phyloP scores from a whole-genome alignment of 2,113 vertebrate genomes.

The Paracanthobrama guichenoti region DNA sequence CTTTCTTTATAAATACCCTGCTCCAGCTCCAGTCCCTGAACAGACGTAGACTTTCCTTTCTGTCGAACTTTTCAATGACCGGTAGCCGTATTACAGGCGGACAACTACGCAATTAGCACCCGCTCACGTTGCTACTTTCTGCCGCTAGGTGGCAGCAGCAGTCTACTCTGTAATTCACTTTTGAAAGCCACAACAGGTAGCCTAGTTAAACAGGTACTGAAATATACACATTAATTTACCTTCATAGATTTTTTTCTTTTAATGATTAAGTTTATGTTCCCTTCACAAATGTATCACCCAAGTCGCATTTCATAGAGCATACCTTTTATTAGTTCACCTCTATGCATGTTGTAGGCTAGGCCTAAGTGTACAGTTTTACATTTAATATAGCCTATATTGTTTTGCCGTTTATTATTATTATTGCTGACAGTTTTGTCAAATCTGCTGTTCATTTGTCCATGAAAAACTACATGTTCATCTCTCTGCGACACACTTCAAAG shows the following conservation, averaged over 20 bases:
- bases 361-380: background rate
- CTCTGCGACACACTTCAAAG: conserved; percentile 47
- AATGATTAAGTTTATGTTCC: background rate
- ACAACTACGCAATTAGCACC: too few relatives aligned
- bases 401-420: background rate
- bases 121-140: background rate
- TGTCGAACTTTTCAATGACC: background rate
- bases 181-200: conserved; percentile 27
- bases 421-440: conserved; percentile 10
- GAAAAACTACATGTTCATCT: conserved; percentile 17
- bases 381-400: background rate
- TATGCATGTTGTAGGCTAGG: background rate
- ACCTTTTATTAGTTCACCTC: background rate
- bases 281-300: background rate
- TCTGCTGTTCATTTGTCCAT: background rate
- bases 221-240: background rate
- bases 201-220: background rate
- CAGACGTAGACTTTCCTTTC: background rate
- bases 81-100: background rate
- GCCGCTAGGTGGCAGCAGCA: background rate
- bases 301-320: background rate
- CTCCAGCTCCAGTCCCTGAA: background rate
- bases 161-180: background rate
- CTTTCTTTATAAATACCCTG: background rate
- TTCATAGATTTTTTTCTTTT: background rate